These are phyloP conservation scores for Edolisoma coerulescens DNA, from an alignment of 2,113 vertebrate genomes.

Conservation along the genomic window DNA sequence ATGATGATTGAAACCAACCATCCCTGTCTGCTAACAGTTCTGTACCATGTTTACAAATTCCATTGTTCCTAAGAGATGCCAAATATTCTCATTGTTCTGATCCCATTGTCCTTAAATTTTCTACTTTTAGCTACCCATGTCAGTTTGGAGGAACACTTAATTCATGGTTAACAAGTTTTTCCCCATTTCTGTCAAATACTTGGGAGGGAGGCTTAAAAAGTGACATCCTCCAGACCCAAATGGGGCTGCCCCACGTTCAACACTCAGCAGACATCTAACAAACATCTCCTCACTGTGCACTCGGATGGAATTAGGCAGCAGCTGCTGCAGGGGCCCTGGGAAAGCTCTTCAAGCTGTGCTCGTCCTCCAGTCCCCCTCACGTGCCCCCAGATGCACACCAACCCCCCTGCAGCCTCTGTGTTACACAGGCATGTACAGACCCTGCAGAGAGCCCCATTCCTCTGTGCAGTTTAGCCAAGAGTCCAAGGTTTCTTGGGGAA, in stretches of 20 bases:
- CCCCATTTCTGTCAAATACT: not conserved
- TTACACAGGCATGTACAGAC: not conserved
- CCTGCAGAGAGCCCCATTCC: not conserved
- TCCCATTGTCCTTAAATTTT: not conserved
- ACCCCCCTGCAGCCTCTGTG: rapidly evolving
- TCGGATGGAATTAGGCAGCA: not conserved
- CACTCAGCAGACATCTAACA: not conserved
- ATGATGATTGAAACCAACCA: not conserved
- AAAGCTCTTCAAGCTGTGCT: not conserved
- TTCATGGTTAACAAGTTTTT: not conserved
- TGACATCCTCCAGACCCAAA: not conserved
- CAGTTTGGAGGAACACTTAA: not conserved
- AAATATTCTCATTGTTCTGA: not conserved
- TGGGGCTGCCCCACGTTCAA: rapidly evolving
- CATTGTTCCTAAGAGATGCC: not conserved
- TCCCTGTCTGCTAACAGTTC: not conserved
- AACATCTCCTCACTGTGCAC: not conserved
- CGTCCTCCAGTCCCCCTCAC: not conserved
- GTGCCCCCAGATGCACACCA: not conserved
- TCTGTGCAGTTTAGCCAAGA: not conserved
- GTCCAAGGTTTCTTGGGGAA: not conserved
- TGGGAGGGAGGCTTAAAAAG: not conserved
- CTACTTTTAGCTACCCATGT: not conserved
- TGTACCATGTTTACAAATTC: not conserved
- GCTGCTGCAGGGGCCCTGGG: not conserved